phyloP scores from a whole-genome alignment of 2,113 vertebrate species.

The Leptobrachium ailaonicum region DNA sequence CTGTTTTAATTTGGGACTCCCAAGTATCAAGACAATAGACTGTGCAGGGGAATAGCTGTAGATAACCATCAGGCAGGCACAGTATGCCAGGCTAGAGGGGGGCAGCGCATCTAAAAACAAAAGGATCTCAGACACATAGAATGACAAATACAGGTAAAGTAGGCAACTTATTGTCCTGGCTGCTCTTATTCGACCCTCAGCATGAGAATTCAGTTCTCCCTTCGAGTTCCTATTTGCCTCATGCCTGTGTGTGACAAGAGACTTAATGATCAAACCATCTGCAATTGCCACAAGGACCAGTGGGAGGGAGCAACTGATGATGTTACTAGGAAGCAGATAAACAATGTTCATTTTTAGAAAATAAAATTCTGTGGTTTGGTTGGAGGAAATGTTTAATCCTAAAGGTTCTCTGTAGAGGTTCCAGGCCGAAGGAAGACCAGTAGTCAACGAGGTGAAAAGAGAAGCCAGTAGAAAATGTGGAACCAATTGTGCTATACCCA shows the following conservation, averaged over 20 bases:
- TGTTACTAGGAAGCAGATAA: constrained; percentile 26
- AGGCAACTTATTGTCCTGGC: constrained; percentile 27
- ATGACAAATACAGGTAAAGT: constrained; percentile 18
- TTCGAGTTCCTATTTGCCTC: constrained; percentile 1
- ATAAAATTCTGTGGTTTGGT: neutral
- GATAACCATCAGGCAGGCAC: constrained; percentile 26
- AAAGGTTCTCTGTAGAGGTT: neutral
- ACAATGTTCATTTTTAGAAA: neutral
- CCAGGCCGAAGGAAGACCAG: constrained; percentile 29
- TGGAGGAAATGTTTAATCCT: constrained; percentile 13
- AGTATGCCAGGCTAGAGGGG: constrained; percentile 21
- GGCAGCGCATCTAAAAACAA: constrained; percentile 26
- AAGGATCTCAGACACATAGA: constrained; percentile 30
- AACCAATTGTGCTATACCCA: constrained; percentile 42
- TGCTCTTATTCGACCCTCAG: constrained; percentile 19
- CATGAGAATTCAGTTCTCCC: constrained; percentile 1
- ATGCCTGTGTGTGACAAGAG: constrained; percentile 3
- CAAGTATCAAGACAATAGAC: constrained; percentile 34
- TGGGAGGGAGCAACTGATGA: constrained; percentile 24
- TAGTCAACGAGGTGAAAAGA: constrained; percentile 21
- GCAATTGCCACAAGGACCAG: constrained; percentile 21
- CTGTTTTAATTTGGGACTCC: constrained; percentile 35
- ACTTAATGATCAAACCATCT: constrained; percentile 31
- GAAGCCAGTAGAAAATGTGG: constrained; percentile 40
- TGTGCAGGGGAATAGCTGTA: constrained; percentile 41